Conservation (phyloP, 2,113 vertebrate genomes). For the Trichechus manatus region DNA sequence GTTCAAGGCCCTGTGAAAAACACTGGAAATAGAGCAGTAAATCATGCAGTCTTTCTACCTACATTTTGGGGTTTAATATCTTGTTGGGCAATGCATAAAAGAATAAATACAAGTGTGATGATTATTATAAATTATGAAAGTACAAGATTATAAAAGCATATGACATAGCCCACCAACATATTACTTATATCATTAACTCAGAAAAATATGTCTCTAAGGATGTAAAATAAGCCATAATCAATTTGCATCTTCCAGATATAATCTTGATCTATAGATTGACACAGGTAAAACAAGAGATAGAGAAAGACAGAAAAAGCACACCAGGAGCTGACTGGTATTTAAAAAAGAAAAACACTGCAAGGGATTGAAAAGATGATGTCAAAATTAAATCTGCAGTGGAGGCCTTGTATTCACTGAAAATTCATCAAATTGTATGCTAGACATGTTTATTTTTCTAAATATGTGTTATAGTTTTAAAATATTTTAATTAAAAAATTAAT, state of each 20-base stretch:
- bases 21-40: background rate
- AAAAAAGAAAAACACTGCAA: background rate
- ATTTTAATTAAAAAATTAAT: background rate
- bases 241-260: background rate
- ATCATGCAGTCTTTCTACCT: background rate
- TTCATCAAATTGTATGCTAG: background rate
- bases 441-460: background rate
- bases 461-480: background rate
- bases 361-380: background rate
- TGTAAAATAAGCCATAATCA: background rate
- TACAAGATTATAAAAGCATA: background rate
- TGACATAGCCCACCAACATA: background rate
- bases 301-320: background rate
- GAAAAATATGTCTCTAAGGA: background rate
- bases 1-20: background rate
- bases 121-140: background rate
- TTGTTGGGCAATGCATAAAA: background rate
- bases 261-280: background rate
- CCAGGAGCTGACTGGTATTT: background rate
- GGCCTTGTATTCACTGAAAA: background rate
- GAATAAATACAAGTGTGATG: background rate
- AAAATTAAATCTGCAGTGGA: background rate
- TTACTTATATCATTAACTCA: background rate
- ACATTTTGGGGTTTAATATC: background rate
- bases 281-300: background rate